Conservation (phyloP, 1,140 invertebrate species). For the Lanistes nyassanus region DNA sequence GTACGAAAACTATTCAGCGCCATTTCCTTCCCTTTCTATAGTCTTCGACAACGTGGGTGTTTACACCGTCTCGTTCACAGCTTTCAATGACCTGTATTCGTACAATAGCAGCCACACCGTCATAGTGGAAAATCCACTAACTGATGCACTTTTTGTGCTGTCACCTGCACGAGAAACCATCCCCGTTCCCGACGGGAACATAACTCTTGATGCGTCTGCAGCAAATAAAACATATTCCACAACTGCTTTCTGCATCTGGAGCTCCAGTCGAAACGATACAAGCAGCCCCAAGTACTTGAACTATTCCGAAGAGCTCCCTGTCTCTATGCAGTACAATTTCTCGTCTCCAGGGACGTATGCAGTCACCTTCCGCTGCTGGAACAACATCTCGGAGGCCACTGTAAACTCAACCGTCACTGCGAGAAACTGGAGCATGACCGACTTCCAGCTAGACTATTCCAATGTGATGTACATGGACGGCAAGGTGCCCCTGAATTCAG, state of each 20-base stretch:
- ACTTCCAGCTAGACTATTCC: not conserved
- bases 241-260: not conserved
- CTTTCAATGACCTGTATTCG: too few relatives aligned
- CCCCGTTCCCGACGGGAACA: too few relatives aligned
- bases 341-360: not conserved
- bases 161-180: too few relatives aligned
- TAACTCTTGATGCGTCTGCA: too few relatives aligned
- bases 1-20: too few relatives aligned
- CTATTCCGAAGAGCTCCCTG: not conserved
- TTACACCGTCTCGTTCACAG: too few relatives aligned
- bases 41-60: too few relatives aligned
- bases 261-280: not conserved
- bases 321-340: not conserved
- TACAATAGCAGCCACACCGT: too few relatives aligned
- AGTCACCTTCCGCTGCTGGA: not conserved
- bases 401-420: not conserved
- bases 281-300: not conserved
- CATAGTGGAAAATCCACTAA: too few relatives aligned
- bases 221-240: too few relatives aligned
- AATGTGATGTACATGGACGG: not conserved
- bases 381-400: not conserved
- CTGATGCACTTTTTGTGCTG: too few relatives aligned
- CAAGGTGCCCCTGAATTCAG: not conserved
- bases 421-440: not conserved
- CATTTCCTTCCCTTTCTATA: too few relatives aligned